These are phyloP conservation scores for Trichosurus vulpecula DNA, from an alignment of 2,797 vertebrate species.

Conservation along the genomic window DNA sequence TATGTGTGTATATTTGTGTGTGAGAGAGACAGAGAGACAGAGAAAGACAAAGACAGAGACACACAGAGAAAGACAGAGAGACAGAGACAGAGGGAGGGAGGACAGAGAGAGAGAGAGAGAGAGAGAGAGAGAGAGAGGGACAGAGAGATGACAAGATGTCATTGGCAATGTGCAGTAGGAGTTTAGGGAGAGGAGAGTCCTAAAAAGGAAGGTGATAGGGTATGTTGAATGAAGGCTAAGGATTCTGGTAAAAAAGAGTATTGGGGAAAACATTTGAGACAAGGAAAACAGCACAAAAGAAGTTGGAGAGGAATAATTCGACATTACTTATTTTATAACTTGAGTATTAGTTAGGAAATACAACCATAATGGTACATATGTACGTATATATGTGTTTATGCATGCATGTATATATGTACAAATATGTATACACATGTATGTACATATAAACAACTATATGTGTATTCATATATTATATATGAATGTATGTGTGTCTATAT, in stretches of 20 bases:
- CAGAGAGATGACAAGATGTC: too few species aligned
- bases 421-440: too few species aligned
- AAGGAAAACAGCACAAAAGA: background rate
- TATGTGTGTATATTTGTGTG: background rate
- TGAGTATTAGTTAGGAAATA: background rate
- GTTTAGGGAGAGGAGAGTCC: background rate
- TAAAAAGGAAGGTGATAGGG: fast-evolving
- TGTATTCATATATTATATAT: too few species aligned
- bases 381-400: too few species aligned
- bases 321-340: background rate
- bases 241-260: background rate
- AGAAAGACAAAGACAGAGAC: too few species aligned
- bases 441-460: too few species aligned
- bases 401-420: too few species aligned
- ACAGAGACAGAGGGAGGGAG: background rate
- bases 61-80: background rate
- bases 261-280: background rate
- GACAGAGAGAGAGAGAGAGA: background rate
- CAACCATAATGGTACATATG: background rate
- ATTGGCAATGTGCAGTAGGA: too few species aligned
- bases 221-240: background rate
- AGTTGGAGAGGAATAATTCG: background rate
- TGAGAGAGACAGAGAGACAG: too few species aligned
- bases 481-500: too few species aligned
- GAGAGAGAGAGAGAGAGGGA: background rate